These are phyloP conservation scores for Drosophila murphyi DNA, from an alignment of 1,140 invertebrate genomes.

Conservation along the genomic window DNA sequence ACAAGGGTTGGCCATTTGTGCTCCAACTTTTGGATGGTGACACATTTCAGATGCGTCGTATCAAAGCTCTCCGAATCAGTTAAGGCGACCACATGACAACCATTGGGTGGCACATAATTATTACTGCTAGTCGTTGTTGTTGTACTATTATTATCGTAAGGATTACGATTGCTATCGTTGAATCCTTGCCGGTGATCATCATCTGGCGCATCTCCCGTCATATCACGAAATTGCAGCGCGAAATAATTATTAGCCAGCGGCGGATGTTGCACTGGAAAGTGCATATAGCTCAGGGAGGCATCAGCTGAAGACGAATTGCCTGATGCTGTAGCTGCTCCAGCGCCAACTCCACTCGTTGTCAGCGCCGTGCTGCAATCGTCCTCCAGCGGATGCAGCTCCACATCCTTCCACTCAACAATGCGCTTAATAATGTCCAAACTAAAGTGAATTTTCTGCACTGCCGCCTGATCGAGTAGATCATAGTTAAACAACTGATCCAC, in stretches of 20 bases:
- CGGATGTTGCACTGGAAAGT: slow-evolving; percentile 74
- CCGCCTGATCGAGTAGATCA: slow-evolving; percentile 86
- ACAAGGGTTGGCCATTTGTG: slow-evolving; percentile 92
- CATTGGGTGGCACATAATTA: slow-evolving; percentile 65
- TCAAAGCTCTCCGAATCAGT: slow-evolving; percentile 92
- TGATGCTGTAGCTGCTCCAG: background rate
- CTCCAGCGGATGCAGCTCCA: slow-evolving; percentile 92
- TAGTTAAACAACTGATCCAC: slow-evolving; percentile 88
- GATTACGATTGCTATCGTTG: background rate
- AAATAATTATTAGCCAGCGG: slow-evolving; percentile 80
- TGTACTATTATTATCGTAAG: background rate
- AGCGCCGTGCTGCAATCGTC: slow-evolving; percentile 84
- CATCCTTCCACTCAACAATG: slow-evolving; percentile 94
- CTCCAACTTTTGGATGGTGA: slow-evolving; percentile 93
- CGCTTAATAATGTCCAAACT: slow-evolving; percentile 93
- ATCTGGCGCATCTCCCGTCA: slow-evolving; percentile 19
- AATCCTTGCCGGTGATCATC: slow-evolving; percentile 32
- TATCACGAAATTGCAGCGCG: slow-evolving; percentile 74
- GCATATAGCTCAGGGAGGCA: slow-evolving; percentile 68
- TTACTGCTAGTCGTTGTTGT: slow-evolving; percentile 26
- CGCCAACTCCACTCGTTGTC: too few species aligned
- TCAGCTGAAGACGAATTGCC: slow-evolving; percentile 35
- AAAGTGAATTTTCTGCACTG: slow-evolving; percentile 90
- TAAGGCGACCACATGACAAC: slow-evolving; percentile 89
- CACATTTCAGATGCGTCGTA: slow-evolving; percentile 92